Conservation (phyloP, 2,888 invertebrate genomes). For the Agriopis aurantiaria region DNA sequence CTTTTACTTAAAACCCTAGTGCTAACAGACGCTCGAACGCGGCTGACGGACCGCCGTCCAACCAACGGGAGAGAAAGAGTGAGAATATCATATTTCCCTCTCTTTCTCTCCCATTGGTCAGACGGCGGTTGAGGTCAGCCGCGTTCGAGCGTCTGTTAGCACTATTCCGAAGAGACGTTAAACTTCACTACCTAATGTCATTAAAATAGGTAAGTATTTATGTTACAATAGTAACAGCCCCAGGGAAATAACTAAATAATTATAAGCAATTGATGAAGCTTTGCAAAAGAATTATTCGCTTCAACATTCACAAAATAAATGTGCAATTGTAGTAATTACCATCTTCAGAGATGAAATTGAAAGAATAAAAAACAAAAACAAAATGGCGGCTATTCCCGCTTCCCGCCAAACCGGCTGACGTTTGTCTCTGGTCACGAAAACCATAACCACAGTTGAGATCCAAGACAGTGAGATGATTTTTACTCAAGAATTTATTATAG, state of each 20-base stretch:
- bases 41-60: too few species aligned
- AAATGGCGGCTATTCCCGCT: conserved; percentile 60
- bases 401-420: conserved; percentile 60
- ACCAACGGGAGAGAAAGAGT: too few species aligned
- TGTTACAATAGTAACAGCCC: background rate
- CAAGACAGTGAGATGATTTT: conserved; percentile 50
- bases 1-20: too few species aligned
- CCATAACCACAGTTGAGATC: conserved; percentile 53
- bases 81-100: too few species aligned
- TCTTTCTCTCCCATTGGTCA: too few species aligned
- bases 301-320: conserved; percentile 27
- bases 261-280: conserved; percentile 6
- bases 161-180: too few species aligned
- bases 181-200: too few species aligned
- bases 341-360: conserved; percentile 52
- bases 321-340: conserved; percentile 55
- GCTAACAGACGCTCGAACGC: too few species aligned
- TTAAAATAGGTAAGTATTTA: too few species aligned
- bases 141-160: too few species aligned
- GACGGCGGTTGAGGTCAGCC: too few species aligned
- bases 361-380: conserved; percentile 53
- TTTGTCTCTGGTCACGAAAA: conserved; percentile 79
- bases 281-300: conserved; percentile 11
- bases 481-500: conserved; percentile 36
- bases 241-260: conserved; percentile 28